These are phyloP conservation scores for Leptinotarsa lineolata DNA, from an alignment of 1,140 invertebrate species.

Conservation along the genomic window DNA sequence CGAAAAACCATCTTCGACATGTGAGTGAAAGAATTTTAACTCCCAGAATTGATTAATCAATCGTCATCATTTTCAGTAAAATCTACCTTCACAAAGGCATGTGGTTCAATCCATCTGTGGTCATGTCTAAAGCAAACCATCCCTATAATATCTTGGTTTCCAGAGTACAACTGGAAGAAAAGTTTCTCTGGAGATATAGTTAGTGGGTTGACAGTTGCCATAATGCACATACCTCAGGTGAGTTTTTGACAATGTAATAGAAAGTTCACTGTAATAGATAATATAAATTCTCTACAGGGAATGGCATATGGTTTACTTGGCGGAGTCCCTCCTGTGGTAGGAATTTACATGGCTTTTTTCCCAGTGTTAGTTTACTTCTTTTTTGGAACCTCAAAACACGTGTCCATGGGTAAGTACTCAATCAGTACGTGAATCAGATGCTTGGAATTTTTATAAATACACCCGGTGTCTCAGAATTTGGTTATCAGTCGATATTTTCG, in stretches of 20 bases:
- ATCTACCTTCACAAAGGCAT: constrained; percentile 44
- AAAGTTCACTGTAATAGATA: too few species aligned
- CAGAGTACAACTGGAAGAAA: constrained; percentile 60
- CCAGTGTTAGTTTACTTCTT: constrained; percentile 88
- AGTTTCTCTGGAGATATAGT: constrained; percentile 63
- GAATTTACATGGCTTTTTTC: constrained; percentile 95
- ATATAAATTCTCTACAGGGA: constrained; percentile 61
- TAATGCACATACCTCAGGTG: constrained; percentile 82
- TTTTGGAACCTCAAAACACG: constrained; percentile 88
- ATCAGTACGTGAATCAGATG: too few species aligned
- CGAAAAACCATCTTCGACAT: constrained; percentile 45
- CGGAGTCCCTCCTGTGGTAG: constrained; percentile 83
- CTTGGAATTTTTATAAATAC: too few species aligned
- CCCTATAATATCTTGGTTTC: constrained; percentile 63
- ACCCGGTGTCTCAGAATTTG: too few species aligned
- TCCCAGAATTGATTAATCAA: too few species aligned
- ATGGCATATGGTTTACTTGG: constrained; percentile 92
- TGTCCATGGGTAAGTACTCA: constrained; percentile 77
- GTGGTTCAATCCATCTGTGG: constrained; percentile 42
- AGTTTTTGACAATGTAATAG: background rate
- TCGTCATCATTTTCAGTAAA: constrained; percentile 40
- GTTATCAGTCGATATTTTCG: too few species aligned
- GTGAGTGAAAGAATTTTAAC: constrained; percentile 29
- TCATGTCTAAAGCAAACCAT: constrained; percentile 53
- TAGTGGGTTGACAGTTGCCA: constrained; percentile 70